Evolutionary conservation across 2,888 invertebrate genomes (phyloP), one percentile per base, ranked within the genome.

Genomic region (Chouioia cunea): DNA sequence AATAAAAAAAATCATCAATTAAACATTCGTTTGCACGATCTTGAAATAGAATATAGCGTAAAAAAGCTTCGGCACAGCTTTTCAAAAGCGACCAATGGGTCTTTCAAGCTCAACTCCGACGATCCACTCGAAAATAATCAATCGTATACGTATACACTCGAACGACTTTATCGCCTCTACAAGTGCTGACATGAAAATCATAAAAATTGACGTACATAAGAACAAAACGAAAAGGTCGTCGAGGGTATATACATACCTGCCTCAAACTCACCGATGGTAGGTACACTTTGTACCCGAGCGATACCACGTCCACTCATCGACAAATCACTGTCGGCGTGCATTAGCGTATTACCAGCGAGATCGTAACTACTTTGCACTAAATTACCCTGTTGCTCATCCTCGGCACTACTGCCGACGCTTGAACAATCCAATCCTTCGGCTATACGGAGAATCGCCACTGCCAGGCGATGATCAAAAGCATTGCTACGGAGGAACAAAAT

Each of bases 391-490:
- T 81, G 79, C 46, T 85, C 85, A 2, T 85, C 83, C 12, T 78
- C 77, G 4, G 91, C 89, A 85, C 91, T 60, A 15, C 65, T 53
- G 8, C n/a, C 58, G 47, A 67, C 82, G 77, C 86, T 86, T 6
- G 91, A 90, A 84, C 91, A 94, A 87, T 97, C 96, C 65, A 98
- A 87, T 0, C 98, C 98, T 77, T 93, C 93, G 0, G 91, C 88
- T 36, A 97, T 89, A 23, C 97, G 91, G 8, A 99, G 86, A 75
- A 99, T 94, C 0, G 94, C 94, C 4, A 99, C 95, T 0, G 97
- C 94, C 79, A 97, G 89, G 58, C 96, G 93, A 80, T 94, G 92
- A 80, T 98, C 97, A 85, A 99, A 97, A 0, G 97, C 96, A 77
- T 96, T 93, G 84, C 97, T 93, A 80, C n/a, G n/a, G n/a, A n/a